A percentile compares a stretch with the other conserved stretches of the same genome.
phyloP scores from a whole-genome alignment of 1,140 invertebrate genomes.

The Sarcophaga peregrina region DNA sequence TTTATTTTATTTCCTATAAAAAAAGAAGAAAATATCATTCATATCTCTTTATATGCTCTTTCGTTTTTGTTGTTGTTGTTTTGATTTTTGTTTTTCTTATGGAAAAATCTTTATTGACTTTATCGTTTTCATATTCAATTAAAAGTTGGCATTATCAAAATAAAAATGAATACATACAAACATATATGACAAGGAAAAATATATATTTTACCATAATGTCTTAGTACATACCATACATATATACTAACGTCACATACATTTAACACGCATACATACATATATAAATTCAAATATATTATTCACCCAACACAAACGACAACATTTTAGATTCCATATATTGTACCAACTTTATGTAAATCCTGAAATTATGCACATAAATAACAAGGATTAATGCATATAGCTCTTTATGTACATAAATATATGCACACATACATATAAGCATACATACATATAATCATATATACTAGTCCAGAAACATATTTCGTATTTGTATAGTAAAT shows the following conservation, averaged over 20 bases:
- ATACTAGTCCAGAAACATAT: neutral
- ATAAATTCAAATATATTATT: neutral
- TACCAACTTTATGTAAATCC: neutral
- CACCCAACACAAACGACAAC: neutral
- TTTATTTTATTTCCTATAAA: no score
- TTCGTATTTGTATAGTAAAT: neutral
- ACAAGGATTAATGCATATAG: slow-evolving; percentile 6
- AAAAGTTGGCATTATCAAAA: slow-evolving; percentile 10
- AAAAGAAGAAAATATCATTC: no score
- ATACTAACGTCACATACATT: neutral
- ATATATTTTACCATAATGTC: neutral
- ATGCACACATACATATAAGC: no score
- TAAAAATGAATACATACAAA: no score
- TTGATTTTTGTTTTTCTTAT: no score
- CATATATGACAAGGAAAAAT: neutral
- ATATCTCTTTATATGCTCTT: no score
- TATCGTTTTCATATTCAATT: slow-evolving; percentile 25
- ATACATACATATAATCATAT: no score
- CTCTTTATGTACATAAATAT: no score
- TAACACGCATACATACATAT: neutral
- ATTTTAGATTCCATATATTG: neutral
- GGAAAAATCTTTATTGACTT: neutral
- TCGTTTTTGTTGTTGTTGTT: no score
- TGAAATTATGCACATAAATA: slow-evolving; percentile 25
- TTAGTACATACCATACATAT: neutral